Conservation (phyloP, 2,888 invertebrate species). For the Cheilosia impressa region DNA sequence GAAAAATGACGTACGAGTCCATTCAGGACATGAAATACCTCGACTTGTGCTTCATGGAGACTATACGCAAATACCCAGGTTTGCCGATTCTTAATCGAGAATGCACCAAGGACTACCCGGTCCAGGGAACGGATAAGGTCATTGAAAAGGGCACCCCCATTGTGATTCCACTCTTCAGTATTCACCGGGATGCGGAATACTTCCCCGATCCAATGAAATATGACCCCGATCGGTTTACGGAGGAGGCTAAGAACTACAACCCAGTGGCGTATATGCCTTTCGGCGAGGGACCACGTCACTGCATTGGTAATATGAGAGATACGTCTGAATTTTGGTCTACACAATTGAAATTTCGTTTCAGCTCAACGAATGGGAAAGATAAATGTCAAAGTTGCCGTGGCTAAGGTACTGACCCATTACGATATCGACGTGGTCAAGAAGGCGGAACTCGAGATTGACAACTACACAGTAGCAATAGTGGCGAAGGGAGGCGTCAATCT, state of each 20-base stretch:
- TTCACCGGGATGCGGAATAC: constrained; percentile 83
- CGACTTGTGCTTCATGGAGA: constrained; percentile 83
- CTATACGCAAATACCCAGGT: constrained; percentile 83
- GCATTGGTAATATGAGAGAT: constrained; percentile 80
- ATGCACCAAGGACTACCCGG: constrained; percentile 81
- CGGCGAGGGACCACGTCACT: constrained; percentile 82
- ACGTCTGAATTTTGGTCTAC: no score
- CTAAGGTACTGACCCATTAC: constrained; percentile 79
- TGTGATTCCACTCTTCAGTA: constrained; percentile 82
- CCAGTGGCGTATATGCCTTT: constrained; percentile 81
- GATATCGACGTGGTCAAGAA: constrained; percentile 77
- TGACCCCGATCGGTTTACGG: constrained; percentile 83
- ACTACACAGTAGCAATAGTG: constrained; percentile 77
- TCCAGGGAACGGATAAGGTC: constrained; percentile 80
- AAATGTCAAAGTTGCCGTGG: constrained; percentile 80
- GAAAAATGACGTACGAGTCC: constrained; percentile 82
- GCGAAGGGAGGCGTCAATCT: constrained; percentile 79
- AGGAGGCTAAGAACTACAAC: constrained; percentile 78
- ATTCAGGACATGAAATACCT: constrained; percentile 83
- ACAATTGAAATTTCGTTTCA: constrained; percentile 50
- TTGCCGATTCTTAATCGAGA: constrained; percentile 82
- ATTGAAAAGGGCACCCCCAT: constrained; percentile 82
- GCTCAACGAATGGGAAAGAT: constrained; percentile 81
- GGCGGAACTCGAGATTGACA: constrained; percentile 78
- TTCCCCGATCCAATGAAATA: constrained; percentile 83